Evolutionary conservation across 2,888 invertebrate genomes (phyloP).

Genomic region (Penaeus monodon): DNA sequence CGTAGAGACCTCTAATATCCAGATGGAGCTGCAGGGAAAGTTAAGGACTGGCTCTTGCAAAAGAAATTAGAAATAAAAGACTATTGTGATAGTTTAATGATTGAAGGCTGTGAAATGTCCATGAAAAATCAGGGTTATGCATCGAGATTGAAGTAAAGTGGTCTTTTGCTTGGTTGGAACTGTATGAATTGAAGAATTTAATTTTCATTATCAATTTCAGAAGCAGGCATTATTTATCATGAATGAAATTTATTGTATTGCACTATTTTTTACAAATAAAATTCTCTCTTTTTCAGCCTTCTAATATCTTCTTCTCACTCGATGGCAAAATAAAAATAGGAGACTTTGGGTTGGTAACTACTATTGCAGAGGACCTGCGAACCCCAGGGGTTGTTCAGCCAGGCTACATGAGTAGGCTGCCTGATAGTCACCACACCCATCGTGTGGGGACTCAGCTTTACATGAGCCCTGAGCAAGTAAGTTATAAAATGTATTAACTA

Average conservation of each 20-base stretch:
- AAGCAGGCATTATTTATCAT: no score
- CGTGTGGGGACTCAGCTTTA: conserved; percentile 91
- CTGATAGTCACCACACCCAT: conserved; percentile 69
- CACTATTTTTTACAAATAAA: not conserved
- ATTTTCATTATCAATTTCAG: not conserved
- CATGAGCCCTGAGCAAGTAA: conserved; percentile 96
- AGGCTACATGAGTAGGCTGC: not conserved
- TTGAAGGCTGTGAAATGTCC: conserved; percentile 92
- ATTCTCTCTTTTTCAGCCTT: conserved; percentile 74
- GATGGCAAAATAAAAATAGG: conserved; percentile 95
- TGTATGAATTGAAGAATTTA: not conserved
- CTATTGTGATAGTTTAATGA: conserved; percentile 84
- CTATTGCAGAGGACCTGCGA: conserved; percentile 72
- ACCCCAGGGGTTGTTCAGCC: conserved; percentile 17
- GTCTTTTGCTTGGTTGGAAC: conserved; percentile 65
- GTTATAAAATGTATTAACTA: no score
- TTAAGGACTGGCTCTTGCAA: conserved; percentile 86
- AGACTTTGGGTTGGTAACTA: conserved; percentile 97
- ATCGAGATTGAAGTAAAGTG: conserved; percentile 86
- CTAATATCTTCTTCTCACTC: conserved; percentile 92
- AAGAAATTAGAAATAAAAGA: conserved; percentile 67
- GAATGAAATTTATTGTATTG: not conserved
- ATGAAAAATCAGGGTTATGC: conserved; percentile 88
- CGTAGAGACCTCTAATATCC: conserved; percentile 83
- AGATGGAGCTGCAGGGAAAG: conserved; percentile 94